These are phyloP conservation scores for Armadillidium nasatum DNA, from an alignment of 1,140 invertebrate genomes.

Conservation along the genomic window DNA sequence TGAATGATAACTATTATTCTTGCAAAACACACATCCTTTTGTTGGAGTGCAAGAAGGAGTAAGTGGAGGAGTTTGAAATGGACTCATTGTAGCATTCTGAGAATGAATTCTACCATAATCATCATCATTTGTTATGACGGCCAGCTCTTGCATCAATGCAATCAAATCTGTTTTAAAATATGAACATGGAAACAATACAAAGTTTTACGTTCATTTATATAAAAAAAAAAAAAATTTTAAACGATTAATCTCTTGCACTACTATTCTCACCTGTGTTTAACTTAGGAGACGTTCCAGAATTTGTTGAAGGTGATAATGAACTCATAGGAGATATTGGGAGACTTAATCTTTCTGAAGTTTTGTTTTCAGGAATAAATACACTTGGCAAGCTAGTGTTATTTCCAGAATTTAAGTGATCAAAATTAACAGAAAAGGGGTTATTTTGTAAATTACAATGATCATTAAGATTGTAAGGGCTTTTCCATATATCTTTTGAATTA, in stretches of 20 bases:
- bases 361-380: not conserved
- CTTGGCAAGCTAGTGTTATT: not conserved
- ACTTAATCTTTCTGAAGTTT: not conserved
- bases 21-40: conserved; percentile 41
- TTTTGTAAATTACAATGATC: too few species aligned
- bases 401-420: not conserved
- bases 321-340: not conserved
- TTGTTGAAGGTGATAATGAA: not conserved
- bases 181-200: not conserved
- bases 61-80: not conserved
- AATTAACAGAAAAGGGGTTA: not conserved
- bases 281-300: not conserved
- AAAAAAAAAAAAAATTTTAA: too few species aligned
- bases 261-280: not conserved
- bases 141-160: conserved; percentile 9
- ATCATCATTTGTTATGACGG: not conserved
- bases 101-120: not conserved
- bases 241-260: not conserved
- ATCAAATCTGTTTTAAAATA: conserved; percentile 2
- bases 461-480: too few species aligned
- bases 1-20: conserved; percentile 42
- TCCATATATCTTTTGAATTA: too few species aligned
- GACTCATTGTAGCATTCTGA: not conserved
- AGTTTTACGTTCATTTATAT: too few species aligned
- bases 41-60: not conserved